Evolutionary conservation across 2,797 vertebrate species (phyloP), one percentile per base, ranked within the genome.

Genomic region (Ataeniobius toweri): DNA sequence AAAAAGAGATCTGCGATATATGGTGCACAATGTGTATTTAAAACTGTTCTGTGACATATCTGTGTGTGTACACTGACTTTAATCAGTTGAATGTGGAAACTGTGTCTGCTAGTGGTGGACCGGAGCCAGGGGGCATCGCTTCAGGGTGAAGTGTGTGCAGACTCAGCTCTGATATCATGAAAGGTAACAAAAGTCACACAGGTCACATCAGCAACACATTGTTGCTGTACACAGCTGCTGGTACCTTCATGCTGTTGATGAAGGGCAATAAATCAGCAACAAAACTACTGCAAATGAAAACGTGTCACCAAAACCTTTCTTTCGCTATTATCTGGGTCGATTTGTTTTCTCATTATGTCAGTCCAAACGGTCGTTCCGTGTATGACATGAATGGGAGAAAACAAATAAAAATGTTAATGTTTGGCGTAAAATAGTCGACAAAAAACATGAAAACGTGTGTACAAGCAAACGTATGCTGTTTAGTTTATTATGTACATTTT

Each of bases 71-170:
- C 16, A 20, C 80, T 80, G 71, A 26, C n/a, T 79, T 46, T 86
- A 84, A 82, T 82, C 83, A 83, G 85, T 75, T 55, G 31, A 74
- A 75, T 78, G 67, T 68, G 41, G 65, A 73, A 73, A 50, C 71
- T 14, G 46, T 8, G 44, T 39, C 75, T 39, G n/a, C 53, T 7
- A 65, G 79, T 70, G 56, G 68, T 81, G 84, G 79, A 76, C 51
- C 41, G 39, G 51, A 73, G 84, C 76, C 78, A 84, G 85, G 81
- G 76, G 80, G 72, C 80, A 44, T 84, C 44, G 24, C 56, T 14
- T 41, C 73, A 72, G 53, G 72, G 41, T 26, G 63, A 48, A 68
- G 51, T 41, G 55, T 28, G n/a, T 76, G 82, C 87, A 75, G 73
- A 82, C 69, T 83, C 77, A 73, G 78, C 80, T 28, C 39, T 50